Percentiles rank a stretch among this genome's conserved stretches.
phyloP scores from a whole-genome alignment of 2,888 invertebrate genomes.

The Hofmannophila pseudospretella region DNA sequence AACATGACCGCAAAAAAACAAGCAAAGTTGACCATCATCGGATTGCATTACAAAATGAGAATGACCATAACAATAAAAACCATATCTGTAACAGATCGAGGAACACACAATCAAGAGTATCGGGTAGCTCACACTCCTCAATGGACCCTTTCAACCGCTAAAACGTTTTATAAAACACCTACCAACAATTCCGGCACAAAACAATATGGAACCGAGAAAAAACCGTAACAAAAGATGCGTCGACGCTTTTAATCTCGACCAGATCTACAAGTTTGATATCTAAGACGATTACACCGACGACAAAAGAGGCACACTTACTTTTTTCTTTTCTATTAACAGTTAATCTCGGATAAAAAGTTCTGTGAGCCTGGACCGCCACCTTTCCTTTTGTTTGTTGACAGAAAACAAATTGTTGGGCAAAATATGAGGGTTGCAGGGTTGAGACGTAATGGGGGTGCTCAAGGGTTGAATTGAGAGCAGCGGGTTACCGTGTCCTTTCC shows the following conservation, averaged over 20 bases:
- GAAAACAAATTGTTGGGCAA: conserved; percentile 73
- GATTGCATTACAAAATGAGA: conserved; percentile 19
- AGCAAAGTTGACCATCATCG: conserved; percentile 1
- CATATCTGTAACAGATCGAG: conserved; percentile 51
- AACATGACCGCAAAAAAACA: not conserved
- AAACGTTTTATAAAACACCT: conserved; percentile 57
- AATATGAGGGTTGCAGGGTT: conserved; percentile 50
- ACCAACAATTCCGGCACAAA: conserved; percentile 32
- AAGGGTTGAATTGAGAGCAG: conserved; percentile 67
- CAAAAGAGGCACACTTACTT: conserved; percentile 58
- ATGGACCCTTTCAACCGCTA: conserved; percentile 58
- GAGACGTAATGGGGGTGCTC: conserved; percentile 57
- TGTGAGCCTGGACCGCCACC: conserved; percentile 44
- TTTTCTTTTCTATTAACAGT: conserved; percentile 55
- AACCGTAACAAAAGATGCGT: conserved; percentile 44
- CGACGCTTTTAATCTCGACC: conserved; percentile 48
- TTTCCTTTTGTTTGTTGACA: conserved; percentile 70
- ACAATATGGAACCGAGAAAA: conserved; percentile 42
- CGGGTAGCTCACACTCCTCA: conserved; percentile 41
- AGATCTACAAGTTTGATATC: conserved; percentile 58
- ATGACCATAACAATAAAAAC: conserved; percentile 31
- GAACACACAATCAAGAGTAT: conserved; percentile 41
- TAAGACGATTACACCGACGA: conserved; percentile 64
- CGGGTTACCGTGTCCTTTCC: conserved; percentile 69
- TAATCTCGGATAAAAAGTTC: conserved; percentile 46